These are phyloP conservation scores for Sebastes matsubarae DNA, from an alignment of 2,797 vertebrate species.

Conservation along the genomic window DNA sequence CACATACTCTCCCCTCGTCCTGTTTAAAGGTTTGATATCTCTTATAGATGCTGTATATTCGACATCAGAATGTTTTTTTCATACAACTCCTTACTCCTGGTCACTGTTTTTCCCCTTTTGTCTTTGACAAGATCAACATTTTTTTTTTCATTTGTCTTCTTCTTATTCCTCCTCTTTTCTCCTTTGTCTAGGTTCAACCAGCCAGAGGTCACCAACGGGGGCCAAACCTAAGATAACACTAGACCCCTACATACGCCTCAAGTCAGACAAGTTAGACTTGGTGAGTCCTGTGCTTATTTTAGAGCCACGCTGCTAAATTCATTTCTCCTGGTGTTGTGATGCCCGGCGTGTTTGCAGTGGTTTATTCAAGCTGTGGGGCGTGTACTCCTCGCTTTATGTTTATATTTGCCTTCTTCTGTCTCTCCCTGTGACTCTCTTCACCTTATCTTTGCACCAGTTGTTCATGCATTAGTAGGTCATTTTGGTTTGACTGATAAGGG, in stretches of 20 bases:
- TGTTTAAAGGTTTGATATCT: not conserved
- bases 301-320: not conserved
- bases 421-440: not conserved
- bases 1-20: not conserved
- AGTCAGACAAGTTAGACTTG: constrained; percentile 90
- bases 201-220: constrained; percentile 68
- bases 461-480: not conserved
- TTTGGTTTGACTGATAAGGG: not conserved
- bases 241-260: constrained; percentile 90
- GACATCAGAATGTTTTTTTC: not conserved
- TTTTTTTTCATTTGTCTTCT: not conserved
- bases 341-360: not conserved
- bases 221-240: constrained; percentile 88
- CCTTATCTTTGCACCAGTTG: not conserved
- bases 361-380: not conserved
- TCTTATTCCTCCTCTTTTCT: not conserved
- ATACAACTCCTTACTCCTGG: not conserved
- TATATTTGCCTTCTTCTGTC: not conserved
- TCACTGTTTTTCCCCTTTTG: not conserved
- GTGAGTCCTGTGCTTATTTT: constrained; percentile 72
- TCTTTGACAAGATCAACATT: not conserved
- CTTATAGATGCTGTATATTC: not conserved
- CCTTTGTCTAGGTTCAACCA: constrained; percentile 57
- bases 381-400: not conserved
- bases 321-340: not conserved